These are phyloP conservation scores for Porites lutea DNA, from an alignment of 64 coral and sea anemone species.

Conservation along the genomic window DNA sequence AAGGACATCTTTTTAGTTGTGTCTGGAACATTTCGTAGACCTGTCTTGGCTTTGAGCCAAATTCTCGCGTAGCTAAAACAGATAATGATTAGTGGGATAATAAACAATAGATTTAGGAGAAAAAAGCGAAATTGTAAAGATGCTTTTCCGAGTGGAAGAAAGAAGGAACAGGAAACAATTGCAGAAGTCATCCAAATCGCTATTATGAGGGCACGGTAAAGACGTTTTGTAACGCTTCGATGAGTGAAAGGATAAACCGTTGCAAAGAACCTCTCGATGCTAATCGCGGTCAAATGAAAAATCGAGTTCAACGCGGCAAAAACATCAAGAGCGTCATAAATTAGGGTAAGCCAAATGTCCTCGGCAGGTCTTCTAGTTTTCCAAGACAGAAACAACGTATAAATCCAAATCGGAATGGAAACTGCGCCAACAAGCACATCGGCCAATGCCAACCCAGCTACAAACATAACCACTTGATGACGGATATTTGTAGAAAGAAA, in stretches of 20 bases:
- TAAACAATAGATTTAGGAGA: constrained; percentile 52
- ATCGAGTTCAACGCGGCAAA: constrained; percentile 60
- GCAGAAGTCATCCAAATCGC: constrained; percentile 40
- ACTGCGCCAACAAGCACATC: constrained; percentile 52
- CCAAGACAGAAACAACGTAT: constrained; percentile 17
- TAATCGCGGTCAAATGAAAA: constrained; percentile 71
- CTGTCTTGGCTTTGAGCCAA: constrained; percentile 18
- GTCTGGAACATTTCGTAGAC: constrained; percentile 9
- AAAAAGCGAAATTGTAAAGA: constrained; percentile 28
- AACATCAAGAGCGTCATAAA: constrained; percentile 56
- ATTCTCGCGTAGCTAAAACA: constrained; percentile 21
- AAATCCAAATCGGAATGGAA: constrained; percentile 67
- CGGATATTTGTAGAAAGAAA: constrained; percentile 11
- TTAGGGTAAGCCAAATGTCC: background rate
- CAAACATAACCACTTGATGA: constrained; percentile 37
- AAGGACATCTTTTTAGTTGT: constrained; percentile 33
- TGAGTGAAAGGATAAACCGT: constrained; percentile 7
- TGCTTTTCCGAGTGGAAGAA: background rate
- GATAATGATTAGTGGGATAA: constrained; percentile 17
- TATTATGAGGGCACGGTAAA: background rate
- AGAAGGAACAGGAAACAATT: constrained; percentile 31
- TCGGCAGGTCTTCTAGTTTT: background rate
- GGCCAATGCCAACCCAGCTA: constrained; percentile 59
- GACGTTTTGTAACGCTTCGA: background rate
- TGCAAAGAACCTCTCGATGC: constrained; percentile 40